Evolutionary conservation across 2,888 invertebrate species (phyloP).

Genomic region (Fissipunctia ypsillon): DNA sequence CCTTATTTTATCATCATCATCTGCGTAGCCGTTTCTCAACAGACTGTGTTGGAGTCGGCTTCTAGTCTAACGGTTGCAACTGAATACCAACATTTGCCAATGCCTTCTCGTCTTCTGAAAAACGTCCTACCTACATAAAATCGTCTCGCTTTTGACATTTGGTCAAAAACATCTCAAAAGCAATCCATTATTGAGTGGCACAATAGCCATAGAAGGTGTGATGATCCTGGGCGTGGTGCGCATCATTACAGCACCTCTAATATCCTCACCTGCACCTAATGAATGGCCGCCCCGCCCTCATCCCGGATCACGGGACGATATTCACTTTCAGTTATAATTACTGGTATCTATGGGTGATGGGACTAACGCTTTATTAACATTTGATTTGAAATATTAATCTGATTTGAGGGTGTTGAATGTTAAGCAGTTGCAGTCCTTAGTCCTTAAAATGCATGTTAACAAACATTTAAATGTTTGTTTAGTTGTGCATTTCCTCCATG

Average conservation of each 20-base stretch:
- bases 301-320: conserved; percentile 62
- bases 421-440: too few relatives aligned
- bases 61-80: not conserved
- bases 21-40: not conserved
- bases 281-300: conserved; percentile 76
- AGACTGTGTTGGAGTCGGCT: not conserved
- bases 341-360: conserved; percentile 20
- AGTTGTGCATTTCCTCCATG: too few relatives aligned
- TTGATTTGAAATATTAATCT: conserved; percentile 3
- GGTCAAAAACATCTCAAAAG: not conserved
- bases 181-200: conserved; percentile 24
- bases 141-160: not conserved
- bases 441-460: too few relatives aligned
- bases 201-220: conserved; percentile 27
- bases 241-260: conserved; percentile 82
- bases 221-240: conserved; percentile 75
- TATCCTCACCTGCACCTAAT: conserved; percentile 85
- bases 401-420: not conserved
- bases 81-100: not conserved
- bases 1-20: not conserved
- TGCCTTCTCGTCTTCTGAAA: not conserved
- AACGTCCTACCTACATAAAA: not conserved
- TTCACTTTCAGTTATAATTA: conserved; percentile 65
- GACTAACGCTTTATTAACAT: conserved; percentile 18
- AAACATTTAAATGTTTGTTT: too few relatives aligned